These are phyloP conservation scores for Branchipolynoe longqiensis DNA, from an alignment of 2,888 invertebrate species.

Conservation along the genomic window DNA sequence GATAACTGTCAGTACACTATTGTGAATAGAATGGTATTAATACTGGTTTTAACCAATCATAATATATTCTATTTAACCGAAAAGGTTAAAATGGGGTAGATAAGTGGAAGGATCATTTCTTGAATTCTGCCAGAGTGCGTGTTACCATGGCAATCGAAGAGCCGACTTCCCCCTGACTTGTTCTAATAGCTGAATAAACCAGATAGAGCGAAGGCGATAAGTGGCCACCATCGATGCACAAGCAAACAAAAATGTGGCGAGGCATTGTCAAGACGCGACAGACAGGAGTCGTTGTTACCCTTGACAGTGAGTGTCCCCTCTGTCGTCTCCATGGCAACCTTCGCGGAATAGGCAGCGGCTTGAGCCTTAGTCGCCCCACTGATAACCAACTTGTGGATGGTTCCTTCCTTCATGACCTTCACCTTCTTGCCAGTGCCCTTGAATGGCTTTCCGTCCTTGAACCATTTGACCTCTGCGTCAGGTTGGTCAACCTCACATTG, in stretches of 20 bases:
- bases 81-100: too few relatives aligned
- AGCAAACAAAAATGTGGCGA: too few relatives aligned
- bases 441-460: constrained; percentile 85
- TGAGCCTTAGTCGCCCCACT: constrained; percentile 13
- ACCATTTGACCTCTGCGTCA: constrained; percentile 96
- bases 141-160: constrained; percentile 13
- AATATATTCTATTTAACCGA: too few relatives aligned
- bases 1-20: too few relatives aligned
- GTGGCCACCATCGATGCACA: too few relatives aligned
- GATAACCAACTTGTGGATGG: background rate
- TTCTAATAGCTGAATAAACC: background rate
- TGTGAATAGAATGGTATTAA: too few relatives aligned
- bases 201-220: too few relatives aligned
- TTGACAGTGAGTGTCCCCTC: constrained; percentile 16
- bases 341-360: background rate
- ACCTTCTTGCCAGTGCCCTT: constrained; percentile 84
- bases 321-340: constrained; percentile 2
- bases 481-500: constrained; percentile 95
- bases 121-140: background rate
- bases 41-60: too few relatives aligned
- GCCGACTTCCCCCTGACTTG: too few relatives aligned
- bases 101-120: too few relatives aligned
- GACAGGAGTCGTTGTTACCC: too few relatives aligned
- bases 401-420: constrained; percentile 62
- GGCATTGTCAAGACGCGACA: too few relatives aligned